Base-by-base conservation (phyloP, 2,113 vertebrate species). In the Peromyscus leucopus region DNA sequence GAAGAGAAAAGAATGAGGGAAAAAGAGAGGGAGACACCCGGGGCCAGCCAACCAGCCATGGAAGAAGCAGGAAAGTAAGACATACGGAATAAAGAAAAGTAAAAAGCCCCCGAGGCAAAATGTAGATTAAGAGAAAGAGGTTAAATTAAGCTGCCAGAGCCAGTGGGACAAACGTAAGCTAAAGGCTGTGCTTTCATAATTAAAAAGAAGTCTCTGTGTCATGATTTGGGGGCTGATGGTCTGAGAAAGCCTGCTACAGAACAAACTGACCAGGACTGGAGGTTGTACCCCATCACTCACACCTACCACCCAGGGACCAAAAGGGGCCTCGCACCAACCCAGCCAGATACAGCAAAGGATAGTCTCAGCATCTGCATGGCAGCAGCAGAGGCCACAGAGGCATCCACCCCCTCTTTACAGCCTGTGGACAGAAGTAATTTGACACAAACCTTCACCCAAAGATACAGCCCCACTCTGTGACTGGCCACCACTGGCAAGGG, bases 321-420 rank as follows among this genome's bases (percentile, higher is more conserved):
- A 12, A 0, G 6, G 2, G 36, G 33, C 55, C 85, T 76, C 57
- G 1, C 0, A 21, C 19, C 59, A 36, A 33, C 59, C 61, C 39
- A 26, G 74, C 71, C 89, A 39, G 2, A 5, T 39, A 33, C 5
- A 61, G 5, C 22, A 16, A 46, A 59, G 61, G 67, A 22, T 11
- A 0, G 42, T 26, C 31, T 19, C 1, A 1, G 33, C 2, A 0
- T 7, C 46, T 2, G 1, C 84, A 63, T 0, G 7, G 31, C 80
- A 76, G 46, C 0, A 24, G 65, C 10, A 22, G 5, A 33, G 33
- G 42, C 42, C 61, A 48, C 24, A 51, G 1, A 67, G 65, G 28
- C 63, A 69, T 31, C 28, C 28, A 69, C 19, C 28, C 28, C 63
- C 63, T 86, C 39, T 36, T 19, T 86, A 48, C 19, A 86, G 63